A percentile compares a stretch with the other conserved stretches of the same genome.
These are phyloP conservation scores for Polydrusus tereticollis DNA, from an alignment of 2,888 invertebrate species.

Conservation along the genomic window DNA sequence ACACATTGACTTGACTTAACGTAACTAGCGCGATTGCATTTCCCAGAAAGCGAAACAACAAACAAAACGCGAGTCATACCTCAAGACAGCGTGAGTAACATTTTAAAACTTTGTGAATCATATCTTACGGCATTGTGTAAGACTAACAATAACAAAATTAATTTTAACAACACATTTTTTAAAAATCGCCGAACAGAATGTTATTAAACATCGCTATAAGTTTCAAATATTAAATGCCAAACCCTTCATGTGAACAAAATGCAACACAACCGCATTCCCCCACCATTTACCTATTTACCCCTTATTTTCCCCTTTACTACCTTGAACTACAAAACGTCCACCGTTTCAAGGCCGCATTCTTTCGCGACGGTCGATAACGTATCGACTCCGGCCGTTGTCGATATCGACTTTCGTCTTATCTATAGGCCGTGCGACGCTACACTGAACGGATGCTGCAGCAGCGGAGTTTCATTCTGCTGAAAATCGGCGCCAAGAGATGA, in stretches of 20 bases:
- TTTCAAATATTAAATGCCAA: background rate
- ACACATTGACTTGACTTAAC: too few relatives aligned
- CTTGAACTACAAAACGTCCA: conserved; percentile 47
- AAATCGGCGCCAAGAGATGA: conserved; percentile 53
- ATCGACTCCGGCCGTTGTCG: conserved; percentile 28
- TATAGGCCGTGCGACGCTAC: conserved; percentile 33
- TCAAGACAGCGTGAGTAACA: too few relatives aligned
- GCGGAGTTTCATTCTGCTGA: conserved; percentile 45
- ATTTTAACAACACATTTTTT: too few relatives aligned
- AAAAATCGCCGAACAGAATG: too few relatives aligned
- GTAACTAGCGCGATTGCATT: too few relatives aligned
- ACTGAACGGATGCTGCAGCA: conserved; percentile 40
- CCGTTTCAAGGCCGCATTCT: conserved; percentile 47
- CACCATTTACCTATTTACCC: conserved; percentile 23
- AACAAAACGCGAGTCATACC: too few relatives aligned
- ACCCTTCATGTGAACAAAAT: background rate
- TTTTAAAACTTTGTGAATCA: too few relatives aligned
- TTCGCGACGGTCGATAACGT: conserved; percentile 40
- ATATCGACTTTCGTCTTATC: conserved; percentile 22
- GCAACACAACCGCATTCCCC: conserved; percentile 17
- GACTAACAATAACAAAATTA: too few relatives aligned
- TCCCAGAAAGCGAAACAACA: too few relatives aligned
- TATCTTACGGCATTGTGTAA: too few relatives aligned
- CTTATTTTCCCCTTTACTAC: conserved; percentile 34
- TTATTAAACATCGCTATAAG: too few relatives aligned